Conservation (phyloP, 2,113 vertebrate genomes). For the Corvus hawaiiensis region DNA sequence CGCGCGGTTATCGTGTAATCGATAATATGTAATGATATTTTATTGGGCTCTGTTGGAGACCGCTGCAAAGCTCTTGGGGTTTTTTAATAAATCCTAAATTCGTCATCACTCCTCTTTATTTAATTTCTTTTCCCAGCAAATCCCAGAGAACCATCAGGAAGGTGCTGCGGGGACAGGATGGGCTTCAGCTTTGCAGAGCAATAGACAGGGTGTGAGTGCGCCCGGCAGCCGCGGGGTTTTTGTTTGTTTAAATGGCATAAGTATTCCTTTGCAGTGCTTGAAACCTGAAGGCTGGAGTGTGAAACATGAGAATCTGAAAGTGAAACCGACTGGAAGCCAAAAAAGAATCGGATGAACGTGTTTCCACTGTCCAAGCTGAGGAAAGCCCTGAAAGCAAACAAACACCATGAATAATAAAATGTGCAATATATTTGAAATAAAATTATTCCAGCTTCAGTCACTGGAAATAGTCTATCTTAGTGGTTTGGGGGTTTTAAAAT, state of each 20-base stretch:
- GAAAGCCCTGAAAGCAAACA: neutral
- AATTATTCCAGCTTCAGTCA: neutral
- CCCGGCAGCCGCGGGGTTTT: neutral
- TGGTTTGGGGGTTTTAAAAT: neutral
- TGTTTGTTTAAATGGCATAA: slow-evolving; percentile 7
- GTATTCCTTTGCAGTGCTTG: neutral
- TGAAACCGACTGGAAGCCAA: slow-evolving; percentile 32
- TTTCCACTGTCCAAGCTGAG: neutral
- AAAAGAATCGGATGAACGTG: neutral
- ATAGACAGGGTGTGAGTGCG: neutral
- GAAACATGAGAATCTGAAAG: slow-evolving; percentile 56
- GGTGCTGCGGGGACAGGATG: neutral
- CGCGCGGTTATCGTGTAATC: neutral
- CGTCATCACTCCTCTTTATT: neutral
- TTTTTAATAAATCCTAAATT: neutral
- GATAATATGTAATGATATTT: neutral
- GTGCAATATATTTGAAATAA: neutral
- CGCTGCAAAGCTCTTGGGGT: neutral
- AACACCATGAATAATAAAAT: neutral
- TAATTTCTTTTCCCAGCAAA: neutral
- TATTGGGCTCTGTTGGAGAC: neutral
- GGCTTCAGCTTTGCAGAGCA: neutral
- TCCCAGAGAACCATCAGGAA: neutral
- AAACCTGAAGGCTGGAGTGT: slow-evolving; percentile 16
- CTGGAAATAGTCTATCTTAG: neutral